A percentile compares a stretch with the other conserved stretches of the same genome.
Conservation (phyloP, 1,140 invertebrate genomes). For the Drosophila tani region DNA sequence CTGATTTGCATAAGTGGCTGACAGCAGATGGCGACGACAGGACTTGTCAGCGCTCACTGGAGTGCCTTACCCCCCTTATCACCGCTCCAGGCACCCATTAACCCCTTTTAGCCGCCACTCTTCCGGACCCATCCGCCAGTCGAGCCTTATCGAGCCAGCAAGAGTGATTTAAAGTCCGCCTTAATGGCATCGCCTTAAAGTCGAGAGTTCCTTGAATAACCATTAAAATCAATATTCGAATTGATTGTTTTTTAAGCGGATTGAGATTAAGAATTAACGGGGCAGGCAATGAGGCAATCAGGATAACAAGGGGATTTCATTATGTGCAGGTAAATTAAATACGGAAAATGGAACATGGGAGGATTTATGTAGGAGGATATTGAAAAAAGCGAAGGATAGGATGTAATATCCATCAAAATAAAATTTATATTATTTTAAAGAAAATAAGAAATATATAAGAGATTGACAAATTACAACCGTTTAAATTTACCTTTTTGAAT, state of each 20-base stretch:
- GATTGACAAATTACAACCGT: no score
- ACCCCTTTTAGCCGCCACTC: conserved; percentile 3
- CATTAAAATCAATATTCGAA: conserved; percentile 40
- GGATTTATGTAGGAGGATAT: no score
- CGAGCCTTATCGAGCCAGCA: conserved; percentile 14
- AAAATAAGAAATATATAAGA: not conserved
- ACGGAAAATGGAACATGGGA: not conserved
- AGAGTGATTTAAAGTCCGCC: conserved; percentile 23
- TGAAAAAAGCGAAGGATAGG: not conserved
- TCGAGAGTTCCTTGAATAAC: not conserved
- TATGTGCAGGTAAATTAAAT: conserved; percentile 12
- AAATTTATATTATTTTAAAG: not conserved
- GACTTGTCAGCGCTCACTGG: conserved; percentile 11
- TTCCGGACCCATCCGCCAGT: not conserved
- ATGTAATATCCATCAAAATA: not conserved
- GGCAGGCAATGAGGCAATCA: conserved; percentile 29
- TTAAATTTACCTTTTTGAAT: no score
- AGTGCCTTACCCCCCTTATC: conserved; percentile 2
- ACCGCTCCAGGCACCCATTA: not conserved
- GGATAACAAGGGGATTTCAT: conserved; percentile 20
- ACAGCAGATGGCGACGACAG: conserved; percentile 59
- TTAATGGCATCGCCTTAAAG: conserved; percentile 22
- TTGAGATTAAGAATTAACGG: conserved; percentile 26
- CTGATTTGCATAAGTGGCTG: conserved; percentile 77
- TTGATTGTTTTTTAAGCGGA: conserved; percentile 51